Evolutionary conservation across 2,797 vertebrate species (phyloP).

Genomic region (Catostomus latipinnis): DNA sequence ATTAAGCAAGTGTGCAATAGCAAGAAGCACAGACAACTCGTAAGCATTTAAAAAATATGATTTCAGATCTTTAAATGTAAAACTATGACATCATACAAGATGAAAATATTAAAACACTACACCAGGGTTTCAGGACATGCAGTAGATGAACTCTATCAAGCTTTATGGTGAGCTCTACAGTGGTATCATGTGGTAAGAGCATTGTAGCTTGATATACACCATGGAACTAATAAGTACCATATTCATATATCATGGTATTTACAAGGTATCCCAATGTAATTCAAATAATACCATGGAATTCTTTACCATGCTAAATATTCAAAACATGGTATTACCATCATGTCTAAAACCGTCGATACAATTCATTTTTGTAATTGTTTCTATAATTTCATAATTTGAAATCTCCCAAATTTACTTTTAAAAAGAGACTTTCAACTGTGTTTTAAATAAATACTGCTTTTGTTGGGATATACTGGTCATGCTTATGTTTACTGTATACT

Average conservation of each 20-base stretch:
- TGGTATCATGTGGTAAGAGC: not conserved
- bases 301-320: too few species aligned
- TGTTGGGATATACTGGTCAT: conserved; percentile 3
- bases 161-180: not conserved
- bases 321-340: too few species aligned
- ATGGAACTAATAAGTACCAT: too few species aligned
- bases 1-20: conserved; percentile 4
- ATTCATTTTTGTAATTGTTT: too few species aligned
- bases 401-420: too few species aligned
- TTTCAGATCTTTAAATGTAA: conserved; percentile 37
- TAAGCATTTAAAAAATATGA: conserved; percentile 32
- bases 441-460: conserved; percentile 1
- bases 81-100: conserved; percentile 7
- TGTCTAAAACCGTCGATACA: too few species aligned
- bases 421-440: not conserved
- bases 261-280: not conserved
- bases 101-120: not conserved
- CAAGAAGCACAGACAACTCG: conserved; percentile 24
- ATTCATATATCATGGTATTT: not conserved
- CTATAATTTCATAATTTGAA: too few species aligned
- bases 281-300: not conserved
- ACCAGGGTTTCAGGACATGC: not conserved
- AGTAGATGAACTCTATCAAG: not conserved
- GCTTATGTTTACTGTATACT: not conserved
- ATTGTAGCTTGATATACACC: not conserved